Percentiles rank a stretch among this genome's conserved stretches.
Conservation (phyloP, 2,888 invertebrate genomes). For the Galerucella nymphaeae region DNA sequence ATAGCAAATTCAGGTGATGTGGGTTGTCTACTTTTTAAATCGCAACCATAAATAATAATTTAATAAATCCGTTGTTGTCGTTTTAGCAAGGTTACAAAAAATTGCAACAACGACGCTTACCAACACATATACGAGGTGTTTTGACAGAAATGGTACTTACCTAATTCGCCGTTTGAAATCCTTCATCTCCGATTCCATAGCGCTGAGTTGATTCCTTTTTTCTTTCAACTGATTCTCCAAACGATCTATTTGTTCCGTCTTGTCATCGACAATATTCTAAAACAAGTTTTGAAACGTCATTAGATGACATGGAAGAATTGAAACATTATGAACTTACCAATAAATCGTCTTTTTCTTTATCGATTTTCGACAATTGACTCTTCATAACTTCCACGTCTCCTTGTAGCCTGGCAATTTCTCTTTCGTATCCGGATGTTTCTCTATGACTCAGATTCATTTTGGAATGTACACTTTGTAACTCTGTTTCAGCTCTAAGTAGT, state of each 20-base stretch:
- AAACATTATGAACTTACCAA: conserved; percentile 64
- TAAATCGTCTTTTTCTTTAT: conserved; percentile 78
- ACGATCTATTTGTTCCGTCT: conserved; percentile 75
- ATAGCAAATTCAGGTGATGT: too few relatives aligned
- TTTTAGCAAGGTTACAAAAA: too few relatives aligned
- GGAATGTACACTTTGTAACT: conserved; percentile 72
- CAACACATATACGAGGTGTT: too few relatives aligned
- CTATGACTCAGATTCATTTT: conserved; percentile 53
- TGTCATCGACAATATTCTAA: conserved; percentile 76
- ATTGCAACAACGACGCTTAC: too few relatives aligned
- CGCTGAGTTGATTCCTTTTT: conserved; percentile 69
- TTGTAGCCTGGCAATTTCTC: conserved; percentile 72
- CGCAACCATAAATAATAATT: too few relatives aligned
- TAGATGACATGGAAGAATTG: conserved; percentile 15
- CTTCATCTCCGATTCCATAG: conserved; percentile 68
- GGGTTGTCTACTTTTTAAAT: too few relatives aligned
- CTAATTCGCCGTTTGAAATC: conserved; percentile 71
- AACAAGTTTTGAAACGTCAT: conserved; percentile 47
- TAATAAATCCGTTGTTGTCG: too few relatives aligned
- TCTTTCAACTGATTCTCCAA: conserved; percentile 75
- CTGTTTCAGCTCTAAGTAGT: conserved; percentile 72
- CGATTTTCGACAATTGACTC: conserved; percentile 72
- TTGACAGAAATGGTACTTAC: conserved; percentile 56
- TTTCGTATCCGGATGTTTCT: conserved; percentile 63
- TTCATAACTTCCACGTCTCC: conserved; percentile 74